These are phyloP conservation scores for Protophormia terraenovae DNA, from an alignment of 2,888 invertebrate species.

Conservation along the genomic window DNA sequence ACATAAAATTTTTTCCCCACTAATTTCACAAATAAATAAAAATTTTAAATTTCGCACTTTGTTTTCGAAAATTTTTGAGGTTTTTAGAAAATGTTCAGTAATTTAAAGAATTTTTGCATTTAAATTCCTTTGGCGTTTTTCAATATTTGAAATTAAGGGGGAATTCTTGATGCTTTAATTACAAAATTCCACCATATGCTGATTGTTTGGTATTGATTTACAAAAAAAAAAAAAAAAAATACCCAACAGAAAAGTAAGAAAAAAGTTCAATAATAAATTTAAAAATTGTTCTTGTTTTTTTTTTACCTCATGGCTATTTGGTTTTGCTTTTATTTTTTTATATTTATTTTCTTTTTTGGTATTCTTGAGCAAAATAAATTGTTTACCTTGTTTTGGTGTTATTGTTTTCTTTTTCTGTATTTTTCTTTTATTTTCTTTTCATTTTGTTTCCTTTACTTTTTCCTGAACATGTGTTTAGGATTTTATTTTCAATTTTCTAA, in stretches of 20 bases:
- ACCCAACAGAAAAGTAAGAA: neutral
- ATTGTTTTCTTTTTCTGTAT: neutral
- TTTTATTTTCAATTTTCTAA: neutral
- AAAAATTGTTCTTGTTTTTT: neutral
- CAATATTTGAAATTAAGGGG: neutral
- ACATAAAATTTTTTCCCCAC: neutral
- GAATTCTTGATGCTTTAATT: neutral
- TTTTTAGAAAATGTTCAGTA: neutral
- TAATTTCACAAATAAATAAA: neutral
- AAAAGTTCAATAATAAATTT: constrained; percentile 13
- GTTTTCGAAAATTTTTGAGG: neutral
- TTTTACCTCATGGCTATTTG: constrained; percentile 21
- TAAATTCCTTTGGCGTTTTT: neutral
- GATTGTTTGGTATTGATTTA: constrained; percentile 14
- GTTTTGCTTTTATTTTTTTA: neutral
- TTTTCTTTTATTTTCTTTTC: neutral
- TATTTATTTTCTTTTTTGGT: neutral
- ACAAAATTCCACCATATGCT: neutral
- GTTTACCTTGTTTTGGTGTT: constrained; percentile 8
- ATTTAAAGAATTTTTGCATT: neutral
- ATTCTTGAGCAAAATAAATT: neutral
- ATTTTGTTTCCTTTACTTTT: constrained; percentile 5
- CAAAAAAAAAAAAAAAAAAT: neutral
- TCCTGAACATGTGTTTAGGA: constrained; percentile 2
- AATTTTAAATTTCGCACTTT: neutral